These are phyloP conservation scores for Acanthornis magna DNA, from an alignment of 2,797 vertebrate species.

Conservation along the genomic window DNA sequence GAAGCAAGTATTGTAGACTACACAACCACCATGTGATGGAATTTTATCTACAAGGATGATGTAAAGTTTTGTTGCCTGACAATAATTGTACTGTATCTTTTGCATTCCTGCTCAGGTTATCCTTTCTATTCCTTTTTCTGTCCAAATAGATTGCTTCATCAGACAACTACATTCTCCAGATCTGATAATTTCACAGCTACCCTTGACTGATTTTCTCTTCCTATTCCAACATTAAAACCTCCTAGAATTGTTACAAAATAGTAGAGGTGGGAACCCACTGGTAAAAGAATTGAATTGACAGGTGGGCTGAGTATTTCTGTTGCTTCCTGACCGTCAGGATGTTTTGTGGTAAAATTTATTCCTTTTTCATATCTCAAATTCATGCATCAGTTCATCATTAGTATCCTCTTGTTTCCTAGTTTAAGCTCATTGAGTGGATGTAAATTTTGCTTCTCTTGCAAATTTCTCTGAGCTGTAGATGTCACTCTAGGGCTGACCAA, in stretches of 20 bases:
- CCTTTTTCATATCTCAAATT: background rate
- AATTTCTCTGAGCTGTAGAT: conserved; percentile 60
- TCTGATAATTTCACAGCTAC: background rate
- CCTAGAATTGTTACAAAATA: background rate
- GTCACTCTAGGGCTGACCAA: conserved; percentile 63
- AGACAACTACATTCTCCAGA: background rate
- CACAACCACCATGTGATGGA: background rate
- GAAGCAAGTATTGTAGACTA: background rate
- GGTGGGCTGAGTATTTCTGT: background rate
- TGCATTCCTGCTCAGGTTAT: background rate
- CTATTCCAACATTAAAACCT: background rate
- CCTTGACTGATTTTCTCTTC: background rate
- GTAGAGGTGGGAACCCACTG: background rate
- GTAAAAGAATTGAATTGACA: background rate
- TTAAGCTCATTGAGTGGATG: background rate
- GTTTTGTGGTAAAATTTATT: background rate
- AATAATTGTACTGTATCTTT: background rate
- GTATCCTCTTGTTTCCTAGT: background rate
- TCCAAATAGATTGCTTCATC: background rate
- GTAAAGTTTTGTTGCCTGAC: background rate
- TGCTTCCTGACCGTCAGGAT: background rate
- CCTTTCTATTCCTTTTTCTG: background rate
- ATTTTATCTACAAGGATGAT: background rate
- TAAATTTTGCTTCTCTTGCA: background rate
- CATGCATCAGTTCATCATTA: background rate